phyloP scores from a whole-genome alignment of 35 echinoderm and acorn worm species.

The Holothuria glaberrima region DNA sequence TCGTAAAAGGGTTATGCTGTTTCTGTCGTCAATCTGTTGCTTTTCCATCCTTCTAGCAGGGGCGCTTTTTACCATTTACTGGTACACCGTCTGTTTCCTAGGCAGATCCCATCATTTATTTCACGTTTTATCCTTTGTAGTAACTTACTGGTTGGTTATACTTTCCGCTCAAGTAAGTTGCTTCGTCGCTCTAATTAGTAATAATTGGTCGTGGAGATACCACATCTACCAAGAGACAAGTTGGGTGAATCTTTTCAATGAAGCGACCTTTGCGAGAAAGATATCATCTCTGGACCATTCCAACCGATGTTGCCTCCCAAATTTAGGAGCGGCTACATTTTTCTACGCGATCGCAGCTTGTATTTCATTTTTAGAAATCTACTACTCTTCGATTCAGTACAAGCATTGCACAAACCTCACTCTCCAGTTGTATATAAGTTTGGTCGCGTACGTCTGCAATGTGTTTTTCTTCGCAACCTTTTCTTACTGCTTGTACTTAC shows the following conservation, averaged over 20 bases:
- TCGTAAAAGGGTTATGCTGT: too few relatives aligned
- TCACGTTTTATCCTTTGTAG: background rate
- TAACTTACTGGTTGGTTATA: background rate
- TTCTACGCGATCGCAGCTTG: background rate
- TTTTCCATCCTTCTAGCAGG: too few relatives aligned
- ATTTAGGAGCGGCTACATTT: background rate
- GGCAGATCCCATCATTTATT: background rate
- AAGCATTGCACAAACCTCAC: background rate
- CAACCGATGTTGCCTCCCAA: background rate
- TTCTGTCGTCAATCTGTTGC: too few relatives aligned
- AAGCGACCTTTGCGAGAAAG: background rate
- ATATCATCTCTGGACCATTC: background rate
- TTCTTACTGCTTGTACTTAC: conserved; percentile 15
- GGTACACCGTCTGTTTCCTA: background rate
- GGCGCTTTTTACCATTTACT: background rate
- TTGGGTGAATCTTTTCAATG: background rate
- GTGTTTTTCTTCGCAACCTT: conserved; percentile 13
- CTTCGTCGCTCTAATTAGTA: background rate
- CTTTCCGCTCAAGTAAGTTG: background rate
- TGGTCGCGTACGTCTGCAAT: background rate
- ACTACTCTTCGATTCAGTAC: too few relatives aligned
- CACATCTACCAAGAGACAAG: background rate
- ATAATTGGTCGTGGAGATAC: background rate
- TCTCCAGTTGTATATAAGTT: background rate
- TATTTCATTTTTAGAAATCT: background rate